Percentiles rank a stretch among this genome's conserved stretches.
These are phyloP conservation scores for Aythya fuligula DNA, from an alignment of 2,797 vertebrate genomes.

Conservation along the genomic window DNA sequence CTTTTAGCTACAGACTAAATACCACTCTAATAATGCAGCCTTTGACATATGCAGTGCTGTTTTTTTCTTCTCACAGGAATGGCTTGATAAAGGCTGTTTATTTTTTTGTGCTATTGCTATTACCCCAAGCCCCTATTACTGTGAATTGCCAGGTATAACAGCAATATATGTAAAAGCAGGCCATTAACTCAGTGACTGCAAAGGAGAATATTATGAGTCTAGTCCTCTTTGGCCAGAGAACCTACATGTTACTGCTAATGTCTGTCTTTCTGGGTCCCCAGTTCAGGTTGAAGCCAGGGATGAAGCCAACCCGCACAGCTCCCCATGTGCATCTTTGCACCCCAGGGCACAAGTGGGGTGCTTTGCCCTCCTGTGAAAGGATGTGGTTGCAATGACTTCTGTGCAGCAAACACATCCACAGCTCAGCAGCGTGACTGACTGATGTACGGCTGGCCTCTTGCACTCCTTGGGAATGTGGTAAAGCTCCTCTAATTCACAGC, in stretches of 20 bases:
- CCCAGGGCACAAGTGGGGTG: background rate
- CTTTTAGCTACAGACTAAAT: conserved; percentile 30
- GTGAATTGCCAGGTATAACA: background rate
- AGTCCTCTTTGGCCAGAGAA: background rate
- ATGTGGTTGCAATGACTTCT: conserved; percentile 10
- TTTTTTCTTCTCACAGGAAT: background rate
- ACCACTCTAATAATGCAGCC: background rate
- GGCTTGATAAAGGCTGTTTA: background rate
- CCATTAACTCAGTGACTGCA: background rate
- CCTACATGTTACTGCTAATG: background rate
- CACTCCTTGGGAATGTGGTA: background rate
- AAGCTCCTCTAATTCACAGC: conserved; percentile 36
- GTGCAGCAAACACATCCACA: background rate
- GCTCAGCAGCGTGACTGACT: conserved; percentile 24
- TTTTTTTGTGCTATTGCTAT: background rate
- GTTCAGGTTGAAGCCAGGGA: background rate
- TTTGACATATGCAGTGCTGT: background rate
- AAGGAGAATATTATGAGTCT: background rate
- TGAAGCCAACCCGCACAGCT: background rate
- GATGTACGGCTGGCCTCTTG: background rate
- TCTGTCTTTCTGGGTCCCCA: background rate
- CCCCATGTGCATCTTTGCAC: background rate
- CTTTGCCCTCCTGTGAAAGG: background rate
- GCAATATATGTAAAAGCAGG: background rate
- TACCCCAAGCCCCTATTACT: background rate